phyloP scores from a whole-genome alignment of 2,888 invertebrate genomes.

The Pammene aurita region DNA sequence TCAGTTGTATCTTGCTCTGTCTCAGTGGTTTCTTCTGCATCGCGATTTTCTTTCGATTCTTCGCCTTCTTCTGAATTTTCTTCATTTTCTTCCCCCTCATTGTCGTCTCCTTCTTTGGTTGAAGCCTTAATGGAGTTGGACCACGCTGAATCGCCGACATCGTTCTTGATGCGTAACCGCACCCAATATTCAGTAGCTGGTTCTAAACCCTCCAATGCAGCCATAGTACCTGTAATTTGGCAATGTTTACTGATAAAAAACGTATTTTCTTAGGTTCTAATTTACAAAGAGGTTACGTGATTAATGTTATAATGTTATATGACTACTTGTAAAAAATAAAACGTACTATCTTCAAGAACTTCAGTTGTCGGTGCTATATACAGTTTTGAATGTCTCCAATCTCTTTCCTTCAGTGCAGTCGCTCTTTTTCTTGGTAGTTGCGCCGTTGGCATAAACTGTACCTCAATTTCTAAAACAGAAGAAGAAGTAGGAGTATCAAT shows the following conservation, averaged over 20 bases:
- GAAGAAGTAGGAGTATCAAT: neutral
- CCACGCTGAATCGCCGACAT: constrained; percentile 64
- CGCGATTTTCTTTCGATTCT: constrained; percentile 39
- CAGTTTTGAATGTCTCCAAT: constrained; percentile 54
- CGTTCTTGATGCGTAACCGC: constrained; percentile 60
- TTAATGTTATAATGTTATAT: no score
- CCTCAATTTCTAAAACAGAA: constrained; percentile 44
- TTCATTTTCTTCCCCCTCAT: constrained; percentile 34
- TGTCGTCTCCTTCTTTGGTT: constrained; percentile 45
- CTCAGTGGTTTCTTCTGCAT: constrained; percentile 41
- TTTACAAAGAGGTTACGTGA: no score
- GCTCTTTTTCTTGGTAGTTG: constrained; percentile 41
- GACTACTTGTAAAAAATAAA: no score
- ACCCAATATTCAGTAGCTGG: constrained; percentile 62
- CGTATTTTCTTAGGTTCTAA: no score
- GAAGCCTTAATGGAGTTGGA: constrained; percentile 51
- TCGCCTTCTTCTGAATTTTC: constrained; percentile 38
- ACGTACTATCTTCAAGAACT: constrained; percentile 34
- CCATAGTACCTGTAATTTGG: constrained; percentile 49
- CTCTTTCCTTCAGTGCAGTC: constrained; percentile 48
- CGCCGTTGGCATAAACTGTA: constrained; percentile 44
- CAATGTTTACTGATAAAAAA: neutral
- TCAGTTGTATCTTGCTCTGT: constrained; percentile 43
- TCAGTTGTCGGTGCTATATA: constrained; percentile 45
- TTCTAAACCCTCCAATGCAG: constrained; percentile 53